Evolutionary conservation across 2,888 invertebrate genomes (phyloP), one percentile per base, ranked within the genome.

Genomic region (Ctena decussata): DNA sequence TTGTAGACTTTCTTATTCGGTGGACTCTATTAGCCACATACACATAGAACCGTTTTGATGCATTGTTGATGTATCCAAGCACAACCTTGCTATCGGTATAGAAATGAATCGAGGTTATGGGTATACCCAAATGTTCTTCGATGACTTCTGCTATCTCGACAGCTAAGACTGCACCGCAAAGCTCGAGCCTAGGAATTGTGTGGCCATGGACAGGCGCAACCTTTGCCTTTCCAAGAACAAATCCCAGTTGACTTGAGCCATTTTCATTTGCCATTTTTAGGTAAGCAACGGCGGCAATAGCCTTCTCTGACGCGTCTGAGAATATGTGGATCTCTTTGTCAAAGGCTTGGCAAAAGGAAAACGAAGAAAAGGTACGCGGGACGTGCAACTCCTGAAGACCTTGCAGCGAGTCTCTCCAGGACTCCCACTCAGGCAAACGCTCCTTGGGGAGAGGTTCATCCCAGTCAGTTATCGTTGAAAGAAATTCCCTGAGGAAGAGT

Each of bases 251-350:
- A 41, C 41, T 41, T 21, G 11, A 27, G 0, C 77, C 32, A 18
- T 76, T 77, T 12, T 86, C 53, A 3, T 27, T 2, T 24, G 77
- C 39, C 8, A 37, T 30, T 53, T n/a, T 65, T 5, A 92, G 37
- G 57, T 90, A 92, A 15, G 88, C 89, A 15, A 87, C 89, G 12
- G 89, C 83, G 6, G 90, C 82, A 30, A 91, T 90, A 8, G 90
- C 91, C 37, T 75, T 79, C 81, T 87, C 90, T 24, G 91, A 91
- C 0, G 91, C 91, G 78, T 92, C 92, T 0, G 82, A 84, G 69
- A 87, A 92, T 21, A 89, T 30, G 39, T 84, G 85, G 8, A 91
- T 15, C 30, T 83, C 72, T n/a, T 77, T 74, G 37, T 71, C 15
- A 0, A 32, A 27, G 24, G 39, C 30, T 32, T 39, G 27, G 3